These are phyloP conservation scores for Cyprinus carpio DNA, from an alignment of 2,113 vertebrate genomes.

Conservation along the genomic window DNA sequence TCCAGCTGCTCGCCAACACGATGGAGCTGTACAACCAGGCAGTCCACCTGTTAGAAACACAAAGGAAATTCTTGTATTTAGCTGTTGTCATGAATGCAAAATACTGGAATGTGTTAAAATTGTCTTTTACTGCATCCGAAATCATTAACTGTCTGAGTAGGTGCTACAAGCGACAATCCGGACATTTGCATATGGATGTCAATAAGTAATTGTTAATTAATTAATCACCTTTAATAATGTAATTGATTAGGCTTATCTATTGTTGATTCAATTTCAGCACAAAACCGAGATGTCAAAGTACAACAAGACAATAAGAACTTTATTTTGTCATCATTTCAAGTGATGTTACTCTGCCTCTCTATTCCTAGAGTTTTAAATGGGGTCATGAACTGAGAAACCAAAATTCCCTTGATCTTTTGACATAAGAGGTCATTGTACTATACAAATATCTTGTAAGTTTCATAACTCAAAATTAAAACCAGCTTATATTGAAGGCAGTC, in stretches of 20 bases:
- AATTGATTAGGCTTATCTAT: not conserved
- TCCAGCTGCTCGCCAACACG: conserved; percentile 95
- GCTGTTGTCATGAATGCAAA: not conserved
- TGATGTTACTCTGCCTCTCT: too few species aligned
- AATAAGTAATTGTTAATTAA: not conserved
- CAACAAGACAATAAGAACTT: too few species aligned
- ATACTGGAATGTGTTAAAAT: not conserved
- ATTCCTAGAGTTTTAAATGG: too few species aligned
- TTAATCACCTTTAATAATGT: not conserved
- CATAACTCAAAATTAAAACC: too few species aligned
- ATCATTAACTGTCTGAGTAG: not conserved
- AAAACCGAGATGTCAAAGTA: too few species aligned
- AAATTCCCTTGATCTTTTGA: too few species aligned
- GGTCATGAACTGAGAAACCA: too few species aligned
- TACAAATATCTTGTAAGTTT: too few species aligned
- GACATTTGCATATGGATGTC: not conserved
- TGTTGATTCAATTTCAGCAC: too few species aligned
- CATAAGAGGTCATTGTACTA: too few species aligned
- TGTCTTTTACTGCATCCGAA: not conserved
- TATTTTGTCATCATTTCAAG: too few species aligned
- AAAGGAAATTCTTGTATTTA: not conserved
- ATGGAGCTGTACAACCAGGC: conserved; percentile 93
- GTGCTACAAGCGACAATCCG: not conserved
- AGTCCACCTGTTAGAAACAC: conserved; percentile 84
- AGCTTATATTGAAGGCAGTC: too few species aligned